These are phyloP conservation scores for Drosophila littoralis DNA, from an alignment of 1,140 invertebrate genomes.

Conservation along the genomic window DNA sequence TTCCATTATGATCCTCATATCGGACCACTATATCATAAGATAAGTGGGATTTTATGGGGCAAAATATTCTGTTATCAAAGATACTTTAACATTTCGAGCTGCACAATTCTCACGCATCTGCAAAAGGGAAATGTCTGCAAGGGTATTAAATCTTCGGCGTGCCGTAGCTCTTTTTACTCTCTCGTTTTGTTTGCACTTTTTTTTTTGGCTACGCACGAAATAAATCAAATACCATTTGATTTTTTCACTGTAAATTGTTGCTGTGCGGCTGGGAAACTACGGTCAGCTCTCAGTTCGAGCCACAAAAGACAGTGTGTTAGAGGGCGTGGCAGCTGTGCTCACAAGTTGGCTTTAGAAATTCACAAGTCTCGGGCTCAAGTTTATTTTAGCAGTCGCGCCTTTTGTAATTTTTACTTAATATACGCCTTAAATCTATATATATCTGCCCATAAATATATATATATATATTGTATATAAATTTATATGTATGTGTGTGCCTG, in stretches of 20 bases:
- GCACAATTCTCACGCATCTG: too few relatives aligned
- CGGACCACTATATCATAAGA: too few relatives aligned
- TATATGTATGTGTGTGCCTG: conserved; percentile 39
- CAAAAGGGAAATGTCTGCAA: too few relatives aligned
- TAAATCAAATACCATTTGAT: conserved; percentile 63
- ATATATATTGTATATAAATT: conserved; percentile 19
- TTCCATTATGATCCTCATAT: too few relatives aligned
- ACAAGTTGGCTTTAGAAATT: conserved; percentile 74
- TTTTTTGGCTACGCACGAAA: conserved; percentile 76
- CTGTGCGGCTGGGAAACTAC: conserved; percentile 8
- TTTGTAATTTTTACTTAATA: conserved; percentile 58
- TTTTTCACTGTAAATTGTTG: not conserved
- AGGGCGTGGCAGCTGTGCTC: conserved; percentile 51
- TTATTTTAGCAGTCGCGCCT: conserved; percentile 57
- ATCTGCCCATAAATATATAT: not conserved
- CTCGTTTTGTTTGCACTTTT: conserved; percentile 57
- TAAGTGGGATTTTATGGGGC: too few relatives aligned
- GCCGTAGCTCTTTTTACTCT: not conserved
- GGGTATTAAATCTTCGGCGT: too few relatives aligned
- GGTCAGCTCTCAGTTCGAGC: conserved; percentile 38
- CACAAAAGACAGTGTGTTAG: conserved; percentile 23
- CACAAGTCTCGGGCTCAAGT: conserved; percentile 51
- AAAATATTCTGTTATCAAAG: too few relatives aligned
- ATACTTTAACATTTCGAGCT: too few relatives aligned
- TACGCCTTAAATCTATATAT: conserved; percentile 28